Conservation (phyloP, 2,888 invertebrate genomes). For the Amaurobius ferox region DNA sequence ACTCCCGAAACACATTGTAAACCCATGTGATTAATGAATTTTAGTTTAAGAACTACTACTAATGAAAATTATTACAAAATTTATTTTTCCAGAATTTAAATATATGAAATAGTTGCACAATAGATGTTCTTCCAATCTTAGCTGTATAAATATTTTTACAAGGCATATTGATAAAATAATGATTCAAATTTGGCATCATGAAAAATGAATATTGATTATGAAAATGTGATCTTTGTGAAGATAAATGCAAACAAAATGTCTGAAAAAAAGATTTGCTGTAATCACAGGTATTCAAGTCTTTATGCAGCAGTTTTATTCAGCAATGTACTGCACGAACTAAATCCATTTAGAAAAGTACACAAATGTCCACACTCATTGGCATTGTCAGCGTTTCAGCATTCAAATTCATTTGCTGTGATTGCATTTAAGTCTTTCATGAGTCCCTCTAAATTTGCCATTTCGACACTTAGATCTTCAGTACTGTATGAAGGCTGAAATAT, state of each 20-base stretch:
- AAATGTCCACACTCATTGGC: not conserved
- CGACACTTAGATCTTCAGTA: slow-evolving; percentile 95
- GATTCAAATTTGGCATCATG: slow-evolving; percentile 27
- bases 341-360: not conserved
- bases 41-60: too few species aligned
- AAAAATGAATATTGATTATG: slow-evolving; percentile 24
- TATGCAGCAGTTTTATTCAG: slow-evolving; percentile 27
- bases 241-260: slow-evolving; percentile 29
- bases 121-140: not conserved
- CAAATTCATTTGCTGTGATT: slow-evolving; percentile 97
- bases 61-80: too few species aligned
- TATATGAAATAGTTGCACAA: not conserved
- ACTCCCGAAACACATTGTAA: too few species aligned
- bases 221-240: slow-evolving; percentile 8
- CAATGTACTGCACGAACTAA: slow-evolving; percentile 5
- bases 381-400: slow-evolving; percentile 79
- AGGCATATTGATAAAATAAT: not conserved
- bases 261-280: slow-evolving; percentile 23
- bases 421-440: slow-evolving; percentile 98
- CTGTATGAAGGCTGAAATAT: slow-evolving; percentile 82
- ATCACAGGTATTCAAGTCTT: slow-evolving; percentile 63
- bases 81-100: too few species aligned
- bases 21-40: too few species aligned
- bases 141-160: too few species aligned
- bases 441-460: slow-evolving; percentile 98